Percentiles rank a stretch among this genome's conserved stretches.
phyloP scores from a whole-genome alignment of 2,113 vertebrate species.

The Jaculus jaculus region DNA sequence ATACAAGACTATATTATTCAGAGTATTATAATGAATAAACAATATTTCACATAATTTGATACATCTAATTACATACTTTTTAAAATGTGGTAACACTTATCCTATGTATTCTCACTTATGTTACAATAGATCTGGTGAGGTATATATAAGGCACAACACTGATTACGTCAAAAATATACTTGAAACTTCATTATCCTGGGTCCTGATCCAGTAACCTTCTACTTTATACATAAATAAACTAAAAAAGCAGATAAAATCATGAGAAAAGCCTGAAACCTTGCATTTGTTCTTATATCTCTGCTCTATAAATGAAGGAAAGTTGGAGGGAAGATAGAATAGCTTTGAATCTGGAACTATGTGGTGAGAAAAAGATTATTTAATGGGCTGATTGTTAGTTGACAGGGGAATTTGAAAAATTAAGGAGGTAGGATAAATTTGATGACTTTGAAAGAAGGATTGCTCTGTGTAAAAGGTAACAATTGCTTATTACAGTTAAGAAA shows the following conservation, averaged over 20 bases:
- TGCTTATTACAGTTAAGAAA: slow-evolving; percentile 52
- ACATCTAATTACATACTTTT: neutral
- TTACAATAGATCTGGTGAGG: neutral
- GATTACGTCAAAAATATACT: neutral
- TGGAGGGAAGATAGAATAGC: neutral
- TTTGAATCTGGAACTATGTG: neutral
- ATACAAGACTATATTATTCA: neutral
- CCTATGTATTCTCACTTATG: neutral
- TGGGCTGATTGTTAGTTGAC: slow-evolving; percentile 6
- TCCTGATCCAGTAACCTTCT: neutral
- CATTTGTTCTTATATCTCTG: neutral
- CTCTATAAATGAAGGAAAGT: neutral
- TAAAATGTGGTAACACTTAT: neutral
- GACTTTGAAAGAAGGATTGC: neutral
- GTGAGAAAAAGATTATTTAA: neutral
- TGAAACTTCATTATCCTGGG: neutral
- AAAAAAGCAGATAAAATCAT: neutral
- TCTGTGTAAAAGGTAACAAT: slow-evolving; percentile 44
- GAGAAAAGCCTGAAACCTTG: neutral
- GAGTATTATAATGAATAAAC: neutral
- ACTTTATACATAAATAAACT: neutral
- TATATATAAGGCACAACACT: rapidly evolving
- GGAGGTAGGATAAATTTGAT: neutral
- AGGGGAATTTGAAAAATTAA: slow-evolving; percentile 44
- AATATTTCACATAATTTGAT: neutral